Percentiles rank a stretch among this genome's conserved stretches.
Evolutionary conservation across 1,140 invertebrate species (phyloP).

Genomic region (Zaprionus tsacasi): DNA sequence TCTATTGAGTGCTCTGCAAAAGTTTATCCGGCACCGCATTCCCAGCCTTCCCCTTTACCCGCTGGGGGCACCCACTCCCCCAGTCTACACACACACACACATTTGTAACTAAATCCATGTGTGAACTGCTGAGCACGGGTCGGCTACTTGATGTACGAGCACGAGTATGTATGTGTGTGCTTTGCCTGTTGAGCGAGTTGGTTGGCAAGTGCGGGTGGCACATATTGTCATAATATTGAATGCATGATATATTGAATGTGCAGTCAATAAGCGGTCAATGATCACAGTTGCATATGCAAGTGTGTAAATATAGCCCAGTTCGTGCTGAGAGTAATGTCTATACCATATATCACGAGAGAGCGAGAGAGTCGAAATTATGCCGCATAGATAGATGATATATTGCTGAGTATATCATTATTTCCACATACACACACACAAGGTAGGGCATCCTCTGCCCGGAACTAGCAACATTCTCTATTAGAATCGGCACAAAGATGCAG

Average conservation of each 20-base stretch:
- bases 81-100: constrained; percentile 44
- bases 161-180: constrained; percentile 30
- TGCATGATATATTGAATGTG: constrained; percentile 82
- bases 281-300: constrained; percentile 62
- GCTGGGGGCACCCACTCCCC: background rate
- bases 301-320: constrained; percentile 22
- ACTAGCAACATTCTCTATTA: constrained; percentile 3
- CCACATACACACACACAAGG: background rate
- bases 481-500: constrained; percentile 42
- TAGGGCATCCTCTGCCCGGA: background rate
- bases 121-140: constrained; percentile 45
- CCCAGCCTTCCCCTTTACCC: background rate
- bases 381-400: constrained; percentile 32
- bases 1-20: constrained; percentile 51
- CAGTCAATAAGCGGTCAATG: constrained; percentile 79
- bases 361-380: background rate
- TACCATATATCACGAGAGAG: background rate
- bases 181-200: constrained; percentile 39
- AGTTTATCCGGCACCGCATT: constrained; percentile 56
- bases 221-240: constrained; percentile 79
- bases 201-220: constrained; percentile 21
- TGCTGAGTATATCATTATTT: constrained; percentile 18
- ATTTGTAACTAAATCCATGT: constrained; percentile 68
- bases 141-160: constrained; percentile 51
- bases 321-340: constrained; percentile 21